Base-by-base conservation (phyloP, 2,888 invertebrate species). In the Trichopria drosophilae region DNA sequence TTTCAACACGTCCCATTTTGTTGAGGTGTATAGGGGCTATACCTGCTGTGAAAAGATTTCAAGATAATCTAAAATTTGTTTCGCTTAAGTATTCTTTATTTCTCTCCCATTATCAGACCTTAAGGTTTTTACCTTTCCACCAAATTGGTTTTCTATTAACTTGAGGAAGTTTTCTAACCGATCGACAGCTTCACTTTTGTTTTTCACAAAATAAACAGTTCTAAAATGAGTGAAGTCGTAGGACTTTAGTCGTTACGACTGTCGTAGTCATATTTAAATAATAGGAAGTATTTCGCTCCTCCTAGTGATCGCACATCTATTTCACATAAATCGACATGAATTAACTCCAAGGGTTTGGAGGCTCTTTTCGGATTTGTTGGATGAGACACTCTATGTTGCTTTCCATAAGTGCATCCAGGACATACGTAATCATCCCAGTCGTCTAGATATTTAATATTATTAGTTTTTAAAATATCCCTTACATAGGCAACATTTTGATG, bases 1-100 rank as follows among this genome's bases (percentile, higher is more conserved):
- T 49, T 53, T 69, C 66, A 36, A 66, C 62, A 45, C 65, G 34
- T 18, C 64, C 64, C 64, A 52, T 67, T 69, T 54, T 68, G 63
- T 58, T 67, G 57, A 18, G 64, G 64, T 26, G 64, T 60, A 46
- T 67, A 62, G 4, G 60, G 47, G 42, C 47, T 55, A 37, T 54
- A 55, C 26, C 47, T 44, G 3, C 42, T 48, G 36, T 61, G 60
- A 51, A 58, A n/a, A 58, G 6, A 67, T 53, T 50, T 62, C 64
- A 19, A 61, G 44, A 29, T 60, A 46, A 9, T 60, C 57, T 50
- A 59, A 35, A 34, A 62, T 20, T 54, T 57, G 46, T 36, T 52
- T 50, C 1, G 48, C 60, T 3, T 55, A 46, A 3, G 34, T 26
- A 53, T 68, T 67, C 44, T 62, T 64, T 1, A 68, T 65, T 55